A percentile compares a stretch with the other conserved stretches of the same genome.
These are phyloP conservation scores for Gobius niger DNA, from an alignment of 2,113 vertebrate genomes.

Conservation along the genomic window DNA sequence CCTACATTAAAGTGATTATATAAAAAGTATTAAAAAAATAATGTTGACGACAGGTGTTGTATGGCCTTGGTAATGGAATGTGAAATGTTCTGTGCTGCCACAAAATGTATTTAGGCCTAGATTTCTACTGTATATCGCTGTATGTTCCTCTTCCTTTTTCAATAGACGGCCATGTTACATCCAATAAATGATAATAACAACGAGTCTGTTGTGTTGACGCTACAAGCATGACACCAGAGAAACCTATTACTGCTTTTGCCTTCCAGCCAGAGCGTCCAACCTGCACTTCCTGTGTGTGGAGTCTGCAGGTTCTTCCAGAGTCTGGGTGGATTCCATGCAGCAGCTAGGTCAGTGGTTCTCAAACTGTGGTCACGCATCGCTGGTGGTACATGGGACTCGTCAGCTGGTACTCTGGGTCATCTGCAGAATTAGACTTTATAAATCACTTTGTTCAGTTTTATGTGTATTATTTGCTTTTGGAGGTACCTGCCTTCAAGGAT, in stretches of 20 bases:
- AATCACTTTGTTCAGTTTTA: no score
- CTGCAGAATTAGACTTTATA: no score
- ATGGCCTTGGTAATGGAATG: slow-evolving; percentile 75
- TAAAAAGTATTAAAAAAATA: slow-evolving; percentile 18
- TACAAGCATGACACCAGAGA: slow-evolving; percentile 38
- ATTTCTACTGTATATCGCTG: slow-evolving; percentile 73
- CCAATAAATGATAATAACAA: slow-evolving; percentile 69
- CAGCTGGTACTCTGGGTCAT: no score
- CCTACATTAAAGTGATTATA: slow-evolving; percentile 44
- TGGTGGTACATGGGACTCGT: no score
- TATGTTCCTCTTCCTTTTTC: slow-evolving; percentile 71
- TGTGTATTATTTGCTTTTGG: no score
- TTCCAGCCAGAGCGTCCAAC: no score
- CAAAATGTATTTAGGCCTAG: slow-evolving; percentile 76
- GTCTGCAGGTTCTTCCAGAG: no score
- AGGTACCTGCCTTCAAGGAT: no score
- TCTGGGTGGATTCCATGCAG: no score
- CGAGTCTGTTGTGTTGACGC: slow-evolving; percentile 45
- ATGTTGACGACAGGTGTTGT: slow-evolving; percentile 56
- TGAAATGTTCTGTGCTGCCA: slow-evolving; percentile 79
- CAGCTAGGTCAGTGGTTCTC: no score
- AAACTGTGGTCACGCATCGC: no score
- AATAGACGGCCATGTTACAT: slow-evolving; percentile 69
- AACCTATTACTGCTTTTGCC: slow-evolving; percentile 13
- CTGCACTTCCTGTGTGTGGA: no score